Conservation (phyloP, 1,140 invertebrate species). For the Trichonephila inaurata region DNA sequence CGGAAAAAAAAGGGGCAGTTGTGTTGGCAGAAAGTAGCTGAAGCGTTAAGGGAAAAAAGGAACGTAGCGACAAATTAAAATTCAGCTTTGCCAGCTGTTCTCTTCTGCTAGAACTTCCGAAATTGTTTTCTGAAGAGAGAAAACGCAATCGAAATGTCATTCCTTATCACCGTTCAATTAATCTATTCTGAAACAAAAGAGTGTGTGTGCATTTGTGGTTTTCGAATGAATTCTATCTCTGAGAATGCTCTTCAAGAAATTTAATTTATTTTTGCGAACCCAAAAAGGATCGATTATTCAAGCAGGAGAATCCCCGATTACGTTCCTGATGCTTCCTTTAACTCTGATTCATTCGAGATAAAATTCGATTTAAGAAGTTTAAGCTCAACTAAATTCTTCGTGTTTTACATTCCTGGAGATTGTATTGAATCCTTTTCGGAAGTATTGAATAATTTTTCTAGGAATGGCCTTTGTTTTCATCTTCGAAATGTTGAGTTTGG, state of each 20-base stretch:
- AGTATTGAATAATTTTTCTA: slow-evolving; percentile 1
- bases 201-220: slow-evolving; percentile 45
- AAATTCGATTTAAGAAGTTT: slow-evolving; percentile 27
- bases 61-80: slow-evolving; percentile 26
- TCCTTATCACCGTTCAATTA: slow-evolving; percentile 66
- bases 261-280: slow-evolving; percentile 45
- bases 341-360: background rate
- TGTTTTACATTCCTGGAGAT: background rate
- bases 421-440: background rate
- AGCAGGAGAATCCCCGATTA: slow-evolving; percentile 7
- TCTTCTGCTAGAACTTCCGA: background rate
- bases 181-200: slow-evolving; percentile 48
- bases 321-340: background rate
- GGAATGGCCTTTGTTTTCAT: background rate
- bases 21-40: background rate
- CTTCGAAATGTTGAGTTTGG: background rate
- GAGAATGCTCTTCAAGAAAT: slow-evolving; percentile 13
- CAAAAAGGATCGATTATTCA: slow-evolving; percentile 41
- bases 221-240: slow-evolving; percentile 33
- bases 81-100: slow-evolving; percentile 38
- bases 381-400: background rate
- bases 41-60: background rate
- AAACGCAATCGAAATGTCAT: slow-evolving; percentile 59
- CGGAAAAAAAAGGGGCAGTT: background rate
- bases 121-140: slow-evolving; percentile 48